These are phyloP conservation scores for Nyctibius grandis DNA, from an alignment of 2,797 vertebrate genomes.

Conservation along the genomic window DNA sequence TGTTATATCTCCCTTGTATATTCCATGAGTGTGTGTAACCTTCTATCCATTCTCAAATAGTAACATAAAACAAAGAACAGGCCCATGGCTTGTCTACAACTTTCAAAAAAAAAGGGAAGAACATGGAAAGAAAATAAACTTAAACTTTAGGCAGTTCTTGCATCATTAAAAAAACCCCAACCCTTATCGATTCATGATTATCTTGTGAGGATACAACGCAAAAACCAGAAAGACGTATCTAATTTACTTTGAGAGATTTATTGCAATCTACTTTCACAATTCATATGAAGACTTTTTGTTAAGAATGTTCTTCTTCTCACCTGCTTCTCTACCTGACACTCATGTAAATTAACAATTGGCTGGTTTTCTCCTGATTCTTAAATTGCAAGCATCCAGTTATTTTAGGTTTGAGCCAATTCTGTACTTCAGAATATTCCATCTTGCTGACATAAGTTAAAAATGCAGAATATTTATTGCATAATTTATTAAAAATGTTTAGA, in stretches of 20 bases:
- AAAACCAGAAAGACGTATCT: not conserved
- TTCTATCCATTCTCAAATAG: not conserved
- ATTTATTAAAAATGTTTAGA: constrained; percentile 65
- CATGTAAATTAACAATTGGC: not conserved
- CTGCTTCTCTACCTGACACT: constrained; percentile 24
- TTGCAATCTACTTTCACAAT: constrained; percentile 64
- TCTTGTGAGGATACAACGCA: not conserved
- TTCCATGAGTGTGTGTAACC: not conserved
- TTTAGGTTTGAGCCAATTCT: constrained; percentile 40
- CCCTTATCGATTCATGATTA: not conserved
- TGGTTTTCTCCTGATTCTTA: not conserved
- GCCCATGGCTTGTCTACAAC: not conserved
- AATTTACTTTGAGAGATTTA: constrained; percentile 65
- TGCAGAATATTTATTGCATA: constrained; percentile 33
- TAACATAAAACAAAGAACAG: not conserved
- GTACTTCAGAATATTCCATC: constrained; percentile 19
- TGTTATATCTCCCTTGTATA: not conserved
- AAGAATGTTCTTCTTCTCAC: constrained; percentile 12
- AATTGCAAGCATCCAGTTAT: not conserved
- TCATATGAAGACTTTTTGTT: not conserved
- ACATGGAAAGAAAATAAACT: not conserved
- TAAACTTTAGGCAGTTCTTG: not conserved
- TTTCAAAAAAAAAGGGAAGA: not conserved
- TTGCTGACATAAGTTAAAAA: constrained; percentile 48
- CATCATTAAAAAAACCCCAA: not conserved